A percentile compares a stretch with the other conserved stretches of the same genome.
phyloP scores from a whole-genome alignment of 92 coral and sea anemone genomes.

The Bergia sp. region DNA sequence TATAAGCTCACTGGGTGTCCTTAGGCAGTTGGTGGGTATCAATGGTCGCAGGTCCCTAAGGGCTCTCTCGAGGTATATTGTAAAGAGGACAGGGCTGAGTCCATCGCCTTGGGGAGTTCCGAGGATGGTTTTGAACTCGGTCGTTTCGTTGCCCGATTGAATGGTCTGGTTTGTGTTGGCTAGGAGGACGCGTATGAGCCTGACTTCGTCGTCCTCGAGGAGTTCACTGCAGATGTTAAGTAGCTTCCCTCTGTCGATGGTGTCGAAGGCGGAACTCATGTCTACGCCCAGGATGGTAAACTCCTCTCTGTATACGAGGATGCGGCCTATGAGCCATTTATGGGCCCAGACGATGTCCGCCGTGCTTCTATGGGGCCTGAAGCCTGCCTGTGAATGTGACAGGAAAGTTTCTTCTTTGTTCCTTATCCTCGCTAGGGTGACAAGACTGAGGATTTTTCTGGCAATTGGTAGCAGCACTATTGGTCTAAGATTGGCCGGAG shows the following conservation, averaged over 20 bases:
- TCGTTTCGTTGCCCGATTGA: not conserved
- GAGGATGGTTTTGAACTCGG: not conserved
- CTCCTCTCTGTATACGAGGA: not conserved
- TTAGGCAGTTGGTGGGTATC: not conserved
- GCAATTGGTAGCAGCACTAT: not conserved
- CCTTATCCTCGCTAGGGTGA: not conserved
- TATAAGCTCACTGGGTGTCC: not conserved
- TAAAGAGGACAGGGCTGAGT: slow-evolving; percentile 1
- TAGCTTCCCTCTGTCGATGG: not conserved
- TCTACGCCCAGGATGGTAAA: not conserved
- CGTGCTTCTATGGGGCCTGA: not conserved
- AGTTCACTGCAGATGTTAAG: not conserved
- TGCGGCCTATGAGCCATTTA: not conserved
- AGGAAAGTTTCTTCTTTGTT: not conserved
- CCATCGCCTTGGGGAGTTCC: slow-evolving; percentile 3
- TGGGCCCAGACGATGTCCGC: slow-evolving; percentile 8
- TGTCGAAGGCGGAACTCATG: not conserved
- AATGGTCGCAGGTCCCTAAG: not conserved
- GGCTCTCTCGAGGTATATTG: not conserved
- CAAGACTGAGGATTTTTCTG: not conserved
- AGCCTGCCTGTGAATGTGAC: not conserved
- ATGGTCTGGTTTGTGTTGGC: not conserved
- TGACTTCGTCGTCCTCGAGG: not conserved
- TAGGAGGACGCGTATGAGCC: not conserved
- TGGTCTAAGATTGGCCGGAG: not conserved